A percentile compares a stretch with the other conserved stretches of the same genome.
Conservation (phyloP, 2,888 invertebrate species). For the Tethea ocularis region DNA sequence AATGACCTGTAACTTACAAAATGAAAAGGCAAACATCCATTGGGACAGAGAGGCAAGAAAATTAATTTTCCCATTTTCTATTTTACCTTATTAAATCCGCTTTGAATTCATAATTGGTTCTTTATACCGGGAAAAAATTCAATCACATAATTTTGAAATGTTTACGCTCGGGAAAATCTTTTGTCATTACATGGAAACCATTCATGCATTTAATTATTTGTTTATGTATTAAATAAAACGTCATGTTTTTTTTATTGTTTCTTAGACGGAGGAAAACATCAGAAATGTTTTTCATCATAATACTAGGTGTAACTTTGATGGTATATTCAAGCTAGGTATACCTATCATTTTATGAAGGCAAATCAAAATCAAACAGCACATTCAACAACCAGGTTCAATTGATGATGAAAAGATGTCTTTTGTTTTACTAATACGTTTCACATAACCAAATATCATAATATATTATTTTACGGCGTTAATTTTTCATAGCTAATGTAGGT, state of each 20-base stretch:
- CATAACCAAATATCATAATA: no score
- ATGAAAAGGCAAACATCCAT: neutral
- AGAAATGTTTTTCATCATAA: no score
- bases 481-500: no score
- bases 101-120: conserved; percentile 9
- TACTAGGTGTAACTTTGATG: no score
- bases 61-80: conserved; percentile 9
- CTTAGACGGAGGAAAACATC: no score
- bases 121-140: neutral
- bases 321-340: no score
- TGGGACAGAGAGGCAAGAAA: neutral
- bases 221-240: neutral
- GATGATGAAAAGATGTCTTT: no score
- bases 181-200: neutral
- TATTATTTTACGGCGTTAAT: no score
- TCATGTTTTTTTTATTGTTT: neutral
- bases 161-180: neutral
- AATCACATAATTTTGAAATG: neutral
- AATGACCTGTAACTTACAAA: conserved; percentile 1
- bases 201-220: neutral
- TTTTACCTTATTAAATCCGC: conserved; percentile 9
- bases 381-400: no score
- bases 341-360: no score
- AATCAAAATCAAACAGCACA: no score
- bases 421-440: no score